Conservation (phyloP, 2,113 vertebrate species). For the Mustela nigripes region DNA sequence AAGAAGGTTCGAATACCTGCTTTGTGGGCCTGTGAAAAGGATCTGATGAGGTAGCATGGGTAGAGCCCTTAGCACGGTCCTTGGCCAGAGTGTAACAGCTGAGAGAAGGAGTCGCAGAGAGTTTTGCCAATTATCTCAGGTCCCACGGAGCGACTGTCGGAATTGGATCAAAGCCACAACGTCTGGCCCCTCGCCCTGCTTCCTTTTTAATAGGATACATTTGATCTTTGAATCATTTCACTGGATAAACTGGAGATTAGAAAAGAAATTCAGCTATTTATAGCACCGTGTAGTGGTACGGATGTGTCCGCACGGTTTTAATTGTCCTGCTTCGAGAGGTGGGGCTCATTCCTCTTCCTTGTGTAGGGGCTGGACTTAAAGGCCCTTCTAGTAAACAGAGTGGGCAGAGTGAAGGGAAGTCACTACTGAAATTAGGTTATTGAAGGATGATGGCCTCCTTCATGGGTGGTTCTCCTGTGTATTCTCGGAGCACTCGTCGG, state of each 20-base stretch:
- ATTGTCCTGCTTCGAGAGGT: neutral
- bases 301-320: neutral
- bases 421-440: neutral
- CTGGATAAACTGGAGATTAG: constrained; percentile 33
- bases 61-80: neutral
- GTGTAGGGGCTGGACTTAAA: neutral
- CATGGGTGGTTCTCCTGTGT: neutral
- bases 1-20: neutral
- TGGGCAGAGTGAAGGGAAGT: neutral
- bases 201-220: constrained; percentile 23
- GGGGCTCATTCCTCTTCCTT: neutral
- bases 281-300: neutral
- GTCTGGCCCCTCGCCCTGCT: constrained; percentile 8
- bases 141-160: neutral
- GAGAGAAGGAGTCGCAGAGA: neutral
- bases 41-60: neutral
- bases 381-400: neutral
- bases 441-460: neutral
- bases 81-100: neutral
- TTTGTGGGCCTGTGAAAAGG: neutral
- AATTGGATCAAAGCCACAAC: constrained; percentile 39
- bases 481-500: neutral
- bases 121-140: neutral
- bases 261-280: constrained; percentile 41
- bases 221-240: constrained; percentile 53